Conservation (phyloP, 2,113 vertebrate genomes). For the Rhodinocichla rosea region DNA sequence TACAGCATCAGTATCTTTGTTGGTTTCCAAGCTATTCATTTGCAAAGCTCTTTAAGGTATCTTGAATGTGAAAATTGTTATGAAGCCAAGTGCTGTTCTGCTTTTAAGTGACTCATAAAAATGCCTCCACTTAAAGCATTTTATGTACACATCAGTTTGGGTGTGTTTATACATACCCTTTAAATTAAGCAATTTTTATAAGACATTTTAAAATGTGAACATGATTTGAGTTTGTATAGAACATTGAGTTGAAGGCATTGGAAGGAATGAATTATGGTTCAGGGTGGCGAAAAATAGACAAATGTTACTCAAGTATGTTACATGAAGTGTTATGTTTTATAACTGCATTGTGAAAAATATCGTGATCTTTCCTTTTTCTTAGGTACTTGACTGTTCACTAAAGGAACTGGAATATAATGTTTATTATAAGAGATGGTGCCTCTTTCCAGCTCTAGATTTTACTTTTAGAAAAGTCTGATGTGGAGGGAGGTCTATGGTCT, state of each 20-base stretch:
- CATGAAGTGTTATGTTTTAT: background rate
- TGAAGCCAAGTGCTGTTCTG: background rate
- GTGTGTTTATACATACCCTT: background rate
- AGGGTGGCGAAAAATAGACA: background rate
- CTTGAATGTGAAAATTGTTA: background rate
- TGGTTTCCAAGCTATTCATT: background rate
- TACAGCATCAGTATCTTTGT: background rate
- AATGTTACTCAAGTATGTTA: background rate
- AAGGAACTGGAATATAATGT: background rate
- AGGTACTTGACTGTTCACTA: background rate
- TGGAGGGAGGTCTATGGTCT: background rate
- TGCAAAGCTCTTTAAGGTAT: background rate
- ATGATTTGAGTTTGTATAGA: background rate
- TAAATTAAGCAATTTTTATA: background rate
- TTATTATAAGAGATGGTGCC: background rate
- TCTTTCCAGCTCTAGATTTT: background rate
- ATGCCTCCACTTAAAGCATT: background rate
- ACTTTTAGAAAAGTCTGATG: background rate
- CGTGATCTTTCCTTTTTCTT: background rate
- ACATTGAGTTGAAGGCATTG: background rate
- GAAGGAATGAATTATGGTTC: background rate
- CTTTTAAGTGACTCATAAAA: conserved; percentile 9
- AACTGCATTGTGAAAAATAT: background rate
- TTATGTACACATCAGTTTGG: background rate
- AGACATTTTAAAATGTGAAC: background rate